Base-by-base conservation (phyloP, 2,888 invertebrate genomes). In the Lapara coniferarum region DNA sequence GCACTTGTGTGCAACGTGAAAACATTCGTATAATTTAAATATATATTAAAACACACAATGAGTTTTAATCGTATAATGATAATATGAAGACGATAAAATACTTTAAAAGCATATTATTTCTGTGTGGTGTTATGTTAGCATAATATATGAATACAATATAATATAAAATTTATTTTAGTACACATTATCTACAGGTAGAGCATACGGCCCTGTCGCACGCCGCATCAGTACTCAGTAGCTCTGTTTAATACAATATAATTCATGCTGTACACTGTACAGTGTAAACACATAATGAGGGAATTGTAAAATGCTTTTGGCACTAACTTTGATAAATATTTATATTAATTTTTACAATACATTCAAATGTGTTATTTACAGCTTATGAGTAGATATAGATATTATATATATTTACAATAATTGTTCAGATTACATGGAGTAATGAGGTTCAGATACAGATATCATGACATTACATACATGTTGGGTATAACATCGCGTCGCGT, bases 231-330 rank as follows among this genome's bases (percentile, higher is more conserved):
- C 37, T 25, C 74, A 76, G 70, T 72, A 75, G 75, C 77, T 81
- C 73, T 68, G 78, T 73, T 68, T 73, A 14, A 46, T 46, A 59
- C 59, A 59, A 44, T 59, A 58, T 59, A 58, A 68, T 53, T 63
- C 58, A 69, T 76, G 79, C 73, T 77, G 76, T 78, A 74, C 82
- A 81, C 73, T 77, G 76, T 78, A 74, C 82, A 81, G 82, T 85
- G 85, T 87, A 86, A 83, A 86, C 78, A 81, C 82, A 78, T 82
- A 84, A 72, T 85, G 78, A 86, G 84, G 82, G 81, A 81, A 85
- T 82, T 86, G 87, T 88, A 86, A 85, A 87, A 89, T 89, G 90
- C 91, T 90, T 89, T 93, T 93, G 93, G 93, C 93, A 93, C 93
- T 92, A 93, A 91, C 89, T 89, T 91, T 83, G 84, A 91, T 90